Evolutionary conservation across 2,888 invertebrate genomes (phyloP), one percentile per base, ranked within the genome.

Genomic region (Hartigia nigra): DNA sequence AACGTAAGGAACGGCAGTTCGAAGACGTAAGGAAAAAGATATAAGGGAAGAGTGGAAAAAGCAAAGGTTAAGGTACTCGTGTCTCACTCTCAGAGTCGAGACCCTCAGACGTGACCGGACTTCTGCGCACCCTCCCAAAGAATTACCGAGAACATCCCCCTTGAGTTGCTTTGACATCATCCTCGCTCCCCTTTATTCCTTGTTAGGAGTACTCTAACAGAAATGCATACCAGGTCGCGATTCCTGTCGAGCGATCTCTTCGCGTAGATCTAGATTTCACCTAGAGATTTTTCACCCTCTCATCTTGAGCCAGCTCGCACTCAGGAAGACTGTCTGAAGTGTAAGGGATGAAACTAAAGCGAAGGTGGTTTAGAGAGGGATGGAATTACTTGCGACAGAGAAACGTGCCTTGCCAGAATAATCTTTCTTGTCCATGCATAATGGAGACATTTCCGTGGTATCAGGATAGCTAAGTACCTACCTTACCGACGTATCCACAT

Each of bases 41-140:
- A 34, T 34, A 5, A 72, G 31, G 23, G 23, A 72, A 34, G 74
- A 39, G 80, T 80, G 80, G 83, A 81, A 84, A 82, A 81, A 84
- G 87, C 85, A 90, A 90, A 89, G 90, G 89, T 90, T 89, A 88
- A 87, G 88, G 87, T 86, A 86, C 88, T 88, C 88, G 86, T 88
- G 87, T 88, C 87, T 87, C 87, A 82, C 82, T 82, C 85, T 82
- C 79, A 85, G 83, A 78, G 76, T 77, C 76, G 79, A 77, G 78
- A 78, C 78, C 81, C 82, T 74, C 80, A 84, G 76, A 89, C 90
- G 90, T 90, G 90, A 90, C 89, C 82, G 85, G 90, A 90, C 88
- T 90, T 85, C 81, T 84, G 86, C 84, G 82, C 84, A 82, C 83
- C 84, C 85, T 84, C 81, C 86, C 83, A 84, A 87, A 88, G 87